Conservation (phyloP, 2,888 invertebrate species). For the Orthonychiurus folsomi region DNA sequence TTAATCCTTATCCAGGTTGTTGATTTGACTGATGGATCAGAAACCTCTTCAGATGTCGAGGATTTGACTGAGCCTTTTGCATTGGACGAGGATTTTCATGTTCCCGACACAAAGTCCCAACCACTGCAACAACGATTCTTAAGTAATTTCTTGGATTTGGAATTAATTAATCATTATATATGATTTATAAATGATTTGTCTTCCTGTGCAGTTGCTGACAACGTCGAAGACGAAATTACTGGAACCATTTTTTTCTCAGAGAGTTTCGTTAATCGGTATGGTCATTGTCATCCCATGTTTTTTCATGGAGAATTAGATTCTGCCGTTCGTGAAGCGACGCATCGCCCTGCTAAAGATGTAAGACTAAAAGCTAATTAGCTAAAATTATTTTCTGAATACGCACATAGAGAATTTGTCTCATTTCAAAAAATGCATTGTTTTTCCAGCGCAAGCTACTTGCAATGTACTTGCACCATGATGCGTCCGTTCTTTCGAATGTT, state of each 20-base stretch:
- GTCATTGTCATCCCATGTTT: conserved; percentile 77
- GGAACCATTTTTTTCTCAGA: conserved; percentile 79
- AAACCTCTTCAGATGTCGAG: conserved; percentile 60
- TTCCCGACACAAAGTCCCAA: conserved; percentile 59
- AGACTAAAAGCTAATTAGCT: conserved; percentile 40
- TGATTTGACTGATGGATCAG: conserved; percentile 7
- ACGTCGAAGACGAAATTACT: conserved; percentile 71
- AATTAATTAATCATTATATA: neutral
- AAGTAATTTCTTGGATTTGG: conserved; percentile 51
- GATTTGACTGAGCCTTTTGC: conserved; percentile 73
- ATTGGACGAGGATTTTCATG: conserved; percentile 76
- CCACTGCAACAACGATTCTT: conserved; percentile 52
- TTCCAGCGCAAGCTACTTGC: conserved; percentile 85
- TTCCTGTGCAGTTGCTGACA: conserved; percentile 60
- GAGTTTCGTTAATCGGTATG: conserved; percentile 77
- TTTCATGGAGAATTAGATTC: conserved; percentile 84
- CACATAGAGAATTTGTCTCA: no score
- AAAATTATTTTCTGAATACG: neutral
- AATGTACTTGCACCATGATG: conserved; percentile 92
- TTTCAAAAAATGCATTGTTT: no score
- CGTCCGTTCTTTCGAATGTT: conserved; percentile 87
- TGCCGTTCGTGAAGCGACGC: conserved; percentile 80
- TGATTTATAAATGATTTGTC: conserved; percentile 6
- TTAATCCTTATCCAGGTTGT: neutral
- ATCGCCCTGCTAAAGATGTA: conserved; percentile 83